phyloP scores from a whole-genome alignment of 2,113 vertebrate species.

The Cyanistes caeruleus region DNA sequence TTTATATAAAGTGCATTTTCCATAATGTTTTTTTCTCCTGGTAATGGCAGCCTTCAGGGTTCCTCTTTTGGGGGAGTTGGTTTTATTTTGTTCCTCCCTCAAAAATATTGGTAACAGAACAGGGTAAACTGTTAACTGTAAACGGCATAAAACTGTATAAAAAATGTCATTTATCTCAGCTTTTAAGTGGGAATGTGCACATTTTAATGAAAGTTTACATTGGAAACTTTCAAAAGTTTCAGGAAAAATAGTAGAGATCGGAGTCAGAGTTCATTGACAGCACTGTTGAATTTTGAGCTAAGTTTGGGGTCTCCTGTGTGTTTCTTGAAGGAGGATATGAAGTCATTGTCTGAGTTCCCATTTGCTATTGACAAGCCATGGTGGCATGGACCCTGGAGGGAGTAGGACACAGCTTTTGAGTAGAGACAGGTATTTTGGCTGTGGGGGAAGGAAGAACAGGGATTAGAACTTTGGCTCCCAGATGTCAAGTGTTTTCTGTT shows the following conservation, averaged over 20 bases:
- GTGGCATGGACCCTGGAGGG: background rate
- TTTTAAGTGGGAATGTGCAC: background rate
- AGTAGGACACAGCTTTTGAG: background rate
- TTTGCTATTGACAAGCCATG: background rate
- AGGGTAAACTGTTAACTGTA: too few species aligned
- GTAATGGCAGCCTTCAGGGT: background rate
- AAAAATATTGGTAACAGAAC: background rate
- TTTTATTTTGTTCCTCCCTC: background rate
- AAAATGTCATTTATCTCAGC: background rate
- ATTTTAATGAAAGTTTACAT: background rate
- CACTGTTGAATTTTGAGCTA: background rate
- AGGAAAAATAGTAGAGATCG: background rate
- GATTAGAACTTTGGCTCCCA: background rate
- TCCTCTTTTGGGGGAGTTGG: background rate
- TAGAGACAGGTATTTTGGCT: background rate
- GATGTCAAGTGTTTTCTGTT: background rate
- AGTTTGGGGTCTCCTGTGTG: background rate
- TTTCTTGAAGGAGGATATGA: background rate
- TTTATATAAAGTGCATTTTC: background rate
- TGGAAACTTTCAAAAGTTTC: background rate
- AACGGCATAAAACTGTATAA: background rate
- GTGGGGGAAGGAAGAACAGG: background rate
- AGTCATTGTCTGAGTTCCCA: background rate
- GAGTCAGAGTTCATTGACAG: background rate
- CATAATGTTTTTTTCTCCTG: background rate